Evolutionary conservation across 2,888 invertebrate genomes (phyloP).

Genomic region (Stenodera caucasica): DNA sequence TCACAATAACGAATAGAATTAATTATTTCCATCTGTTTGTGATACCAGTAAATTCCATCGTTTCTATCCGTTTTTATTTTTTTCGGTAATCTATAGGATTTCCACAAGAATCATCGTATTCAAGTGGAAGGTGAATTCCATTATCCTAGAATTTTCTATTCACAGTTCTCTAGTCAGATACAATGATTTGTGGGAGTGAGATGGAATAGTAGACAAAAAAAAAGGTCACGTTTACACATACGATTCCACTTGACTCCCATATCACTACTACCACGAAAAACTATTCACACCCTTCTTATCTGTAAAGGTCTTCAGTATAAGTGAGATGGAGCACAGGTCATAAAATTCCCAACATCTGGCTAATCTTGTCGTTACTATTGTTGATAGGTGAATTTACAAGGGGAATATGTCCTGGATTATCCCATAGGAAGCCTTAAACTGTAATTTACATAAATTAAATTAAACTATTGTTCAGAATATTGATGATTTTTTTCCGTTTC

Average conservation of each 20-base stretch:
- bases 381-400: neutral
- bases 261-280: neutral
- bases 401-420: neutral
- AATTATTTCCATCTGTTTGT: neutral
- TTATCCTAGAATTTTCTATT: no score
- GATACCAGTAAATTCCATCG: neutral
- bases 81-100: no score
- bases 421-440: no score
- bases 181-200: neutral
- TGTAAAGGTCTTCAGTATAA: neutral
- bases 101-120: no score
- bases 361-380: neutral
- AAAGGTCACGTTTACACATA: neutral
- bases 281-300: constrained; percentile 5
- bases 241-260: neutral
- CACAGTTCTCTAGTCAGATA: no score
- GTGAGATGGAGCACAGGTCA: neutral
- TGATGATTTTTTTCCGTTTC: no score
- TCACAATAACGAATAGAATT: neutral
- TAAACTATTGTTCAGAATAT: no score
- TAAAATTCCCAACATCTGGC: constrained; percentile 2
- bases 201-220: neutral
- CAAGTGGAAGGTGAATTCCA: no score
- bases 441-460: no score
- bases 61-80: no score